Percentiles rank a stretch among this genome's conserved stretches.
Evolutionary conservation across 2,888 invertebrate species (phyloP).

Genomic region (Microdon myrmicae): DNA sequence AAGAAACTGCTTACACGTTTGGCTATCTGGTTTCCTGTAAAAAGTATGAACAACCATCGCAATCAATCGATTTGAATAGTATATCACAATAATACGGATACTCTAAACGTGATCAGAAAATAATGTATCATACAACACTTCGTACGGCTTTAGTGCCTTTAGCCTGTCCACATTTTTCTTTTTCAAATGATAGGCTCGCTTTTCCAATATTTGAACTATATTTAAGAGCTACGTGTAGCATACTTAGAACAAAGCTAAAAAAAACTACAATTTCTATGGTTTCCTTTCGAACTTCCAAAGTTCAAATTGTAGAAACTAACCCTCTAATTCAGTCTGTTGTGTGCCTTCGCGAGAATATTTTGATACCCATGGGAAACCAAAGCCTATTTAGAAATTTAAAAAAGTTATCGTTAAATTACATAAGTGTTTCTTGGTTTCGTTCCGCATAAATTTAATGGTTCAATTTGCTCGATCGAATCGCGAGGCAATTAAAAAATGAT

Average conservation of each 20-base stretch:
- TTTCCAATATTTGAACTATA: constrained; percentile 36
- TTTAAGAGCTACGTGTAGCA: constrained; percentile 39
- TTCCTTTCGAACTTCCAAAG: constrained; percentile 59
- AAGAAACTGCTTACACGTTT: too few relatives aligned
- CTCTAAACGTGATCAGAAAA: too few relatives aligned
- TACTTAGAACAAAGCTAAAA: constrained; percentile 45
- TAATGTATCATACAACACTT: too few relatives aligned
- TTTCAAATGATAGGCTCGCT: constrained; percentile 17
- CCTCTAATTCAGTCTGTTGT: constrained; percentile 63
- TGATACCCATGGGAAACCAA: constrained; percentile 6
- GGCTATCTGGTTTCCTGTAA: too few relatives aligned
- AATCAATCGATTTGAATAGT: too few relatives aligned
- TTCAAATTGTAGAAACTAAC: constrained; percentile 59
- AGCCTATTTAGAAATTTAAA: constrained; percentile 17
- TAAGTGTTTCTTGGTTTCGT: constrained; percentile 10
- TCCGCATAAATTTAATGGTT: constrained; percentile 21
- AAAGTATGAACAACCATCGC: too few relatives aligned
- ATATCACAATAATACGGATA: too few relatives aligned
- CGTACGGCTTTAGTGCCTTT: too few relatives aligned
- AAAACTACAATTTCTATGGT: constrained; percentile 59
- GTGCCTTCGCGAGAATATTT: constrained; percentile 55
- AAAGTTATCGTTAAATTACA: constrained; percentile 11
- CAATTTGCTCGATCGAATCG: too few relatives aligned
- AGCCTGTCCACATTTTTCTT: background rate
- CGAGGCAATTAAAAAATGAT: too few relatives aligned